Conservation (phyloP, 2,888 invertebrate genomes). For the Seira musarum region DNA sequence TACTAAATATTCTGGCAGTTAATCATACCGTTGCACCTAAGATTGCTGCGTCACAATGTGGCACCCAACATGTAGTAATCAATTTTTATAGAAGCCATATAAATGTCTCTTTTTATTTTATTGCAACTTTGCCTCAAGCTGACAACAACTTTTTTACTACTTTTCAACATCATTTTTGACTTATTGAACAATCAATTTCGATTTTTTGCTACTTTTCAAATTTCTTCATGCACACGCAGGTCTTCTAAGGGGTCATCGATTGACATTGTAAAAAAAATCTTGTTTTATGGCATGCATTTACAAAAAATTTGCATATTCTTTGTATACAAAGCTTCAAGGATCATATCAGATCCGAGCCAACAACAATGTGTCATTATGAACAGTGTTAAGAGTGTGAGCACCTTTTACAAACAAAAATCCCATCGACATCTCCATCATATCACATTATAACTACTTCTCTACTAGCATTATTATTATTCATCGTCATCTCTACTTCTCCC, state of each 20-base stretch:
- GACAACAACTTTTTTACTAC: conserved; percentile 1
- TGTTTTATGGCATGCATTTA: conserved; percentile 5
- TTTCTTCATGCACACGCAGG: not conserved
- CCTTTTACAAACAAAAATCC: not conserved
- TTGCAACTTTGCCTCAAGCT: not conserved
- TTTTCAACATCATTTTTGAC: conserved; percentile 13
- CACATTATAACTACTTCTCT: not conserved
- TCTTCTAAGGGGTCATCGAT: not conserved
- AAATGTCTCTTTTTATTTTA: conserved; percentile 2
- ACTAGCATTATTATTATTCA: conserved; percentile 23
- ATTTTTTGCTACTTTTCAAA: not conserved
- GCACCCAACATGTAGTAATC: not conserved
- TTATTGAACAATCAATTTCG: conserved; percentile 8
- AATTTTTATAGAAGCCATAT: not conserved
- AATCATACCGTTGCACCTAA: no score
- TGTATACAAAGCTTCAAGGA: no score
- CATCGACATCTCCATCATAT: conserved; percentile 3
- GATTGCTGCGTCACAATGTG: no score
- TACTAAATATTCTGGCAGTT: no score
- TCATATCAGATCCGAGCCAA: no score
- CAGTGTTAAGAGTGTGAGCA: no score
- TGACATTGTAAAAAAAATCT: not conserved
- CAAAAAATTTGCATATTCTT: no score
- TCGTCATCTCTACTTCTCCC: not conserved
- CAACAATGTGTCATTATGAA: no score